phyloP scores from a whole-genome alignment of 2,797 vertebrate species.

The Thalassophryne amazonica region DNA sequence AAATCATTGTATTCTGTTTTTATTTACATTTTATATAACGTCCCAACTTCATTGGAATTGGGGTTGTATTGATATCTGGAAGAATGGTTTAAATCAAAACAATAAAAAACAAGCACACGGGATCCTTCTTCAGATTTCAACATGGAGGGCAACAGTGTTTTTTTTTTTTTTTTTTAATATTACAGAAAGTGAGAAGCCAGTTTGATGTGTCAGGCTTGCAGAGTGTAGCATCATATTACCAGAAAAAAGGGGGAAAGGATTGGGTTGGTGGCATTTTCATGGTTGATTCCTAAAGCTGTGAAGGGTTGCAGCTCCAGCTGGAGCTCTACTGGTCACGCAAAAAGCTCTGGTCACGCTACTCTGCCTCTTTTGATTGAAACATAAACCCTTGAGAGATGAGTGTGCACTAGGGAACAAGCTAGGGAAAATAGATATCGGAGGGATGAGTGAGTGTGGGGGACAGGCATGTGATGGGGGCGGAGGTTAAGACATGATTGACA shows the following conservation, averaged over 20 bases:
- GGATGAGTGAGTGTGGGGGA: neutral
- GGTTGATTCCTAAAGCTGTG: conserved; percentile 31
- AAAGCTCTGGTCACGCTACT: conserved; percentile 61
- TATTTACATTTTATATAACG: too few relatives aligned
- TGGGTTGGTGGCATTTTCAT: conserved; percentile 20
- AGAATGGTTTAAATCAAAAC: too few relatives aligned
- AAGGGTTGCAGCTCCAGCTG: conserved; percentile 24
- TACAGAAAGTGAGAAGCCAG: conserved; percentile 16
- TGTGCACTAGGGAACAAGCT: conserved; percentile 27
- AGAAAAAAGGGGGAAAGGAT: neutral
- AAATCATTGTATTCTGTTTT: too few relatives aligned
- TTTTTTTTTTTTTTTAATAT: conserved; percentile 34
- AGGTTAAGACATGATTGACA: conserved; percentile 15
- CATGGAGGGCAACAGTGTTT: conserved; percentile 38
- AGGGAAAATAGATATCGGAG: conserved; percentile 19
- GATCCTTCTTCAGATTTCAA: conserved; percentile 1
- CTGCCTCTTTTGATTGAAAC: conserved; percentile 76
- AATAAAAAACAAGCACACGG: conserved; percentile 10
- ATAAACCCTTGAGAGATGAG: conserved; percentile 71
- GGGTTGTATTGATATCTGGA: too few relatives aligned
- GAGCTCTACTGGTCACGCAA: conserved; percentile 45
- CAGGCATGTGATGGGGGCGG: neutral
- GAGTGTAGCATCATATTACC: conserved; percentile 1
- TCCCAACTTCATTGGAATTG: too few relatives aligned
- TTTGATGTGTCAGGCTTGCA: conserved; percentile 6